phyloP scores from a whole-genome alignment of 2,888 invertebrate species.

The Baronia brevicornis region DNA sequence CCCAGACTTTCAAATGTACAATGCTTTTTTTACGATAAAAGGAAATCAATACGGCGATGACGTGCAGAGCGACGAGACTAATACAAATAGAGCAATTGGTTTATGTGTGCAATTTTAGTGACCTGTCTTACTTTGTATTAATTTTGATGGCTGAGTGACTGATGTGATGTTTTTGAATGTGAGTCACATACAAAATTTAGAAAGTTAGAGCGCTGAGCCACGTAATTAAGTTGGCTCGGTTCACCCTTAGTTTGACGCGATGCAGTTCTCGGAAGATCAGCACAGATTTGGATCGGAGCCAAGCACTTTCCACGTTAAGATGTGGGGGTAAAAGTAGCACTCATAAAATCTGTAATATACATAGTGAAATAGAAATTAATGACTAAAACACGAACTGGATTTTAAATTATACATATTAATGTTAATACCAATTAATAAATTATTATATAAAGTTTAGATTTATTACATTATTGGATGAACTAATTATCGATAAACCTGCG shows the following conservation, averaged over 20 bases:
- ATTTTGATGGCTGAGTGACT: slow-evolving; percentile 19
- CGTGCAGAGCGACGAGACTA: slow-evolving; percentile 25
- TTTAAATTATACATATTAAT: too few relatives aligned
- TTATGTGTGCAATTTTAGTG: slow-evolving; percentile 22
- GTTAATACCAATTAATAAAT: too few relatives aligned
- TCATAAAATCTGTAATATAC: slow-evolving; percentile 25
- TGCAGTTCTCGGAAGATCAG: slow-evolving; percentile 59
- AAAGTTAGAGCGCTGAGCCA: slow-evolving; percentile 28
- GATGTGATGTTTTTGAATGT: slow-evolving; percentile 16
- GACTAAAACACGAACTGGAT: too few relatives aligned
- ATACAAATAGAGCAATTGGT: slow-evolving; percentile 25
- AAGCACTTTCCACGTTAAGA: slow-evolving; percentile 41
- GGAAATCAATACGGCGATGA: slow-evolving; percentile 59
- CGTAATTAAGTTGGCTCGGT: slow-evolving; percentile 44
- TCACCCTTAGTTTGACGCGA: slow-evolving; percentile 33
- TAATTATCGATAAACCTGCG: too few relatives aligned
- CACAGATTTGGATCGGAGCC: slow-evolving; percentile 51
- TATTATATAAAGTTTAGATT: too few relatives aligned
- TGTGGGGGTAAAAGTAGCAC: slow-evolving; percentile 37
- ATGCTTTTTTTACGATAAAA: slow-evolving; percentile 53
- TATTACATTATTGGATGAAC: too few relatives aligned
- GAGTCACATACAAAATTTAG: slow-evolving; percentile 31
- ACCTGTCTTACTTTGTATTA: too few relatives aligned
- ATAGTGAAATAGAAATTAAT: slow-evolving; percentile 6
- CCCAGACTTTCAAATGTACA: slow-evolving; percentile 61